These are phyloP conservation scores for Gambusia affinis DNA, from an alignment of 2,113 vertebrate genomes.

Conservation along the genomic window DNA sequence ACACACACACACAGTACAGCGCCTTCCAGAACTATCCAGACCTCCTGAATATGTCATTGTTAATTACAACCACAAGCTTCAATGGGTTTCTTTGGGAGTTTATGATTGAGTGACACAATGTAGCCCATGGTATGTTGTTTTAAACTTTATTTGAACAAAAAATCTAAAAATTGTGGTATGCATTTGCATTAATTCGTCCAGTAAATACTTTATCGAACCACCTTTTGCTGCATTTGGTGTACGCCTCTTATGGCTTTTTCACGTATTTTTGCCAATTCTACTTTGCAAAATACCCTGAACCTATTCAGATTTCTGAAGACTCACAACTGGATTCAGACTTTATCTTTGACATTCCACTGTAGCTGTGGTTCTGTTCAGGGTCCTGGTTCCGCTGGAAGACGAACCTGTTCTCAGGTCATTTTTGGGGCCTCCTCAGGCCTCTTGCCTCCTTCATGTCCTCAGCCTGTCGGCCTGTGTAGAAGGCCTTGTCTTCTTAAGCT, in stretches of 20 bases:
- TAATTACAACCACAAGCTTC: neutral
- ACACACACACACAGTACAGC: slow-evolving; percentile 12
- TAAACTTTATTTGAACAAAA: neutral
- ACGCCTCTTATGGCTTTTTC: neutral
- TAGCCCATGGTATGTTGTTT: neutral
- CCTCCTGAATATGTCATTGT: neutral
- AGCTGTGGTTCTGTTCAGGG: neutral
- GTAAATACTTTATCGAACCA: neutral
- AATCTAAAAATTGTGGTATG: neutral
- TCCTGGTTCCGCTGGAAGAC: neutral
- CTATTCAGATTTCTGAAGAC: neutral
- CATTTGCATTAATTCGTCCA: neutral
- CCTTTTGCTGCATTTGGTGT: neutral
- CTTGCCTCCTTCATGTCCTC: no score
- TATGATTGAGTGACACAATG: neutral
- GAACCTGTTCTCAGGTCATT: no score
- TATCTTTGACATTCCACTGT: neutral
- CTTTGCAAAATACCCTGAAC: neutral
- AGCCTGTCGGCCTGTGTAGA: neutral
- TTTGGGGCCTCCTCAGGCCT: no score
- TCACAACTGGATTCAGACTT: neutral
- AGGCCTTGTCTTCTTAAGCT: neutral
- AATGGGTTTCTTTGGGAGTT: neutral
- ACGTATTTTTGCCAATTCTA: neutral
- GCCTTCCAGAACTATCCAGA: neutral